Evolutionary conservation across 2,113 vertebrate species (phyloP), one percentile per base, ranked within the genome.

Genomic region (Pogona vitticeps): DNA sequence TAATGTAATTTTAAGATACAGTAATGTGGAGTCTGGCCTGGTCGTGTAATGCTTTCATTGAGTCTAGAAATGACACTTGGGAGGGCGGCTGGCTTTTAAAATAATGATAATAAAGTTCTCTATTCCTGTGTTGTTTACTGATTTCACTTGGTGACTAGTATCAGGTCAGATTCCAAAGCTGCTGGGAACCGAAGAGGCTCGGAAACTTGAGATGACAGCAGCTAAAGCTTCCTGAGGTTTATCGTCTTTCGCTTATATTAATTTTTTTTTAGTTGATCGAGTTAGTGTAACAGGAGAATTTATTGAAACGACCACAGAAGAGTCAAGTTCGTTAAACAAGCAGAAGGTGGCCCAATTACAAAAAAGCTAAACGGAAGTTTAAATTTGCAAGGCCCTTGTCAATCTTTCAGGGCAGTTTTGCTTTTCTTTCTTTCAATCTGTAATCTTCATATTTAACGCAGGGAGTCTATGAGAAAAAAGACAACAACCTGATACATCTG

Each of bases 1-100:
- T 94, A 94, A 94, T 95, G 93, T 90, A 75, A 92, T 94, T 90
- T 92, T 91, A 94, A 90, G 82, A 90, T 94, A 93, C 93, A 92
- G 94, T 93, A 93, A 93, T 95, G 90, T 94, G 92, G 92, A 93
- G 94, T 91, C 1, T 8, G 89, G 92, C 92, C 58, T 5, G 87
- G 86, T 90, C 82, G 2, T 0, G 0, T n/a, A 56, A 87, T 83
- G 75, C 23, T 10, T 14, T 23, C 9, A 63, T 85, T 92, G 91
- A 92, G 93, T 94, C 94, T 95, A 87, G 86, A 86, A 82, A 67
- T 93, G 93, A 94, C 94, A 94, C 93, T 95, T 79, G 76, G 52
- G 68, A 28, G 17, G 5, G 33, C 3, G 93, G 84, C 91, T 31
- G 83, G 40, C 86, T 93, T 92, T 40, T 72, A 78, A 86, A 36